phyloP scores from a whole-genome alignment of 2,888 invertebrate species.

The Tipula helvola region DNA sequence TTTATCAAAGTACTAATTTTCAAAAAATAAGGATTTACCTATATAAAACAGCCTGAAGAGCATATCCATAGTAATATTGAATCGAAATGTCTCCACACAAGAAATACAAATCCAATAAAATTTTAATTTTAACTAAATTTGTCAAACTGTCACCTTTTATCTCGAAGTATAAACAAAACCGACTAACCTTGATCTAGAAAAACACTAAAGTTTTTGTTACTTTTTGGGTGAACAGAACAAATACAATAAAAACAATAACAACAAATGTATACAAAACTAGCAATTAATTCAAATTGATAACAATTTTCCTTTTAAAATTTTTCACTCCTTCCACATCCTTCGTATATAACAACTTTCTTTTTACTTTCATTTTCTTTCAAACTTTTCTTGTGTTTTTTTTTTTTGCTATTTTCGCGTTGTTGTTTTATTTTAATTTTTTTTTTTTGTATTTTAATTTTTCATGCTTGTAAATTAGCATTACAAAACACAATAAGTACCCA shows the following conservation, averaged over 20 bases:
- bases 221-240: background rate
- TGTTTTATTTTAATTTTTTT: background rate
- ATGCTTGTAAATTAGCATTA: background rate
- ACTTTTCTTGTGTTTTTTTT: background rate
- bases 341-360: background rate
- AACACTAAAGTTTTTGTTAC: background rate
- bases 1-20: too few relatives aligned
- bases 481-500: background rate
- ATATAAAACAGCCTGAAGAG: too few relatives aligned
- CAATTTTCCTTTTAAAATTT: background rate
- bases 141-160: background rate
- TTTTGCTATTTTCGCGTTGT: background rate
- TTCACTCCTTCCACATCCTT: background rate
- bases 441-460: background rate
- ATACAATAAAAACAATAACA: background rate
- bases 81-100: too few relatives aligned
- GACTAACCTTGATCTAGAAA: background rate
- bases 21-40: too few relatives aligned
- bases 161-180: background rate
- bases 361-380: background rate
- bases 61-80: too few relatives aligned
- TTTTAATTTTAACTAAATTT: background rate
- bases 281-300: constrained; percentile 4
- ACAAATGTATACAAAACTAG: background rate
- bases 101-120: background rate